Percentiles rank a stretch among this genome's conserved stretches.
Evolutionary conservation across 2,113 vertebrate genomes (phyloP).

Genomic region (Carettochelys insculpta): DNA sequence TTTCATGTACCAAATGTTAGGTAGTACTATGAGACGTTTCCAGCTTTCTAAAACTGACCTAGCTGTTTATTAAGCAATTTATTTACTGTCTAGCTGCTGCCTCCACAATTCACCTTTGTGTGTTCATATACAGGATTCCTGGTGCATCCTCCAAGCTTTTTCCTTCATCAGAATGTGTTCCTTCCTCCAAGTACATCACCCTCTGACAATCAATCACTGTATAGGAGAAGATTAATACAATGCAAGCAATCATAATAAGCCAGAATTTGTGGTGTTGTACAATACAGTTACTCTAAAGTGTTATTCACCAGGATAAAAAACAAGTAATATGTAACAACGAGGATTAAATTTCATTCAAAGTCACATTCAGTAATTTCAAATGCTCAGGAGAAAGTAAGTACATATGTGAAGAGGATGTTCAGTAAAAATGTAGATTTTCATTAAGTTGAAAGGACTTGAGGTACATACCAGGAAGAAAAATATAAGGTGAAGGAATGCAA

Average conservation of each 20-base stretch:
- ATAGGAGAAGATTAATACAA: neutral
- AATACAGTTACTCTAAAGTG: neutral
- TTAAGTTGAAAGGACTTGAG: neutral
- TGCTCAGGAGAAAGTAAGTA: neutral
- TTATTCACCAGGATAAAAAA: neutral
- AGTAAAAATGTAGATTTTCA: neutral
- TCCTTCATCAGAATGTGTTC: neutral
- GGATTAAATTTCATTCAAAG: conserved; percentile 10
- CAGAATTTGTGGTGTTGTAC: neutral
- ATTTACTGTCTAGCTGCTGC: neutral
- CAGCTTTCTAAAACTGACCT: neutral
- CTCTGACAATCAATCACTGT: neutral
- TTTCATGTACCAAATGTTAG: neutral
- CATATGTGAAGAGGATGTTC: neutral
- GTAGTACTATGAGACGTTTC: neutral
- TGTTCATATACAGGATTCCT: neutral
- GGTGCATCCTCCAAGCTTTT: neutral
- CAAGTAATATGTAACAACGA: neutral
- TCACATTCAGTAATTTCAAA: neutral
- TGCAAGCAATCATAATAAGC: neutral
- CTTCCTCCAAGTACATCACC: neutral
- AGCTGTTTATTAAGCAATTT: neutral
- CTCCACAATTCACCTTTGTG: neutral
- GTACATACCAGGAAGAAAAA: neutral
- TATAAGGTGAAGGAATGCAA: neutral